Base-by-base conservation (phyloP, 2,797 vertebrate genomes). In the Brotula barbata region DNA sequence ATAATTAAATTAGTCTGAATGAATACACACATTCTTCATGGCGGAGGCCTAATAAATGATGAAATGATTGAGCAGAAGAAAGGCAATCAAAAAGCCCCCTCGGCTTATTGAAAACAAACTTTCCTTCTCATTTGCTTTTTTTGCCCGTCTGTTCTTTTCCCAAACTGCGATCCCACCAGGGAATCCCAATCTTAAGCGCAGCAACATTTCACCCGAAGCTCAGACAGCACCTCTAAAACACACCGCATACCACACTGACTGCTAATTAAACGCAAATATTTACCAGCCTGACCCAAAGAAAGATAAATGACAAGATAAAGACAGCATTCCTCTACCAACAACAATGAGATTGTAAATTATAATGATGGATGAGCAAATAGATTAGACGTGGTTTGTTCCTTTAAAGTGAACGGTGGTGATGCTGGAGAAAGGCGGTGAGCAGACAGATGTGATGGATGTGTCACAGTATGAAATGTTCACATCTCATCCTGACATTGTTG, bases 51-150 rank as follows among this genome's bases (percentile, higher is more conserved):
- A n/a, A n/a, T n/a, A n/a, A n/a, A n/a, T n/a, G n/a, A n/a, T n/a
- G n/a, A n/a, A n/a, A n/a, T n/a, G n/a, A 81, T 82, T 68, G 63
- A 50, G 19, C 57, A 68, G 46, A 58, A 62, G 16, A 42, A 19
- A 54, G 39, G 61, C 50, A 69, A 70, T 74, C 48, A 72, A 41
- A 41, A 63, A 64, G 28, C 7, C 12, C 37, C 3, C 13, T 56
- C 17, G n/a, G 16, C 36, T 46, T 71, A 68, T 66, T 77, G 61
- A 66, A 71, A 62, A 7, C 19, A 34, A 16, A 19, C 28, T 40
- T 40, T 54, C 13, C 21, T 13, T 4, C 43, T 22, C 20, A 12
- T 23, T 67, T 51, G 49, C 31, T 62, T 58, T n/a, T n/a, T n/a
- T n/a, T n/a, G n/a, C n/a, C n/a, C n/a, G n/a, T n/a, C n/a, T n/a